Base-by-base conservation (phyloP, 2,888 invertebrate genomes). In the Leucophenga maculata region DNA sequence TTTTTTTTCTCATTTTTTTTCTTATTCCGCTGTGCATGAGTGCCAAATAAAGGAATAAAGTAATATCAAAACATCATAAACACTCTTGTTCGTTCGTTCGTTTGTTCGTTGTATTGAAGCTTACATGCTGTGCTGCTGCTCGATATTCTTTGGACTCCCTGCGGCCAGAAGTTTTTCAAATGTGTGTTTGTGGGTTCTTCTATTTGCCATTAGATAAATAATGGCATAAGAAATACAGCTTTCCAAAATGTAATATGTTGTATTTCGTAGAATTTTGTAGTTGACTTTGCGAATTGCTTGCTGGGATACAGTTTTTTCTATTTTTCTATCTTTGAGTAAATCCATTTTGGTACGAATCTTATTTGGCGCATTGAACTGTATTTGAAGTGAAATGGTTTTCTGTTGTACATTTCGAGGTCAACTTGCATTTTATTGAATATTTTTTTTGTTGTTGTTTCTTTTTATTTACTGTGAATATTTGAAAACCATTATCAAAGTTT, bases 51-150 rank as follows among this genome's bases (percentile, higher is more conserved):
- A 44, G 54, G 39, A 69, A 72, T 76, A 69, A 82, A 79, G 77
- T 78, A 71, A 82, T 79, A 81, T 84, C 84, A 80, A 81, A 81
- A 82, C 76, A 84, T 81, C 84, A 82, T 81, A 81, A 84, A 84
- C 84, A 81, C 84, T 84, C 80, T 68, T 67, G 18, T 50, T 50
- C 50, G n/a, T 11, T 50, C 13, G 50, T 16, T 68, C 67, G 18
- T 50, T 50, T 16, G n/a, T 11, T 50, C 13, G 50, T 16, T 50
- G 50, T n/a, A 39, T 8, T 39, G 8, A 39, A 39, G 75, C 60
- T 32, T 32, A 60, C 60, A 60, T 39, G 60, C 60, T 60, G 60
- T 39, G 60, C 59, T 16, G 44, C 14, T 22, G 18, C 46, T 46
- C 6, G 32, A 8, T 16, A 14, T 39, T 60, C 31, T 13, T 31